A percentile compares a stretch with the other conserved stretches of the same genome.
These are phyloP conservation scores for Clostera curtula DNA, from an alignment of 2,888 invertebrate genomes.

Conservation along the genomic window DNA sequence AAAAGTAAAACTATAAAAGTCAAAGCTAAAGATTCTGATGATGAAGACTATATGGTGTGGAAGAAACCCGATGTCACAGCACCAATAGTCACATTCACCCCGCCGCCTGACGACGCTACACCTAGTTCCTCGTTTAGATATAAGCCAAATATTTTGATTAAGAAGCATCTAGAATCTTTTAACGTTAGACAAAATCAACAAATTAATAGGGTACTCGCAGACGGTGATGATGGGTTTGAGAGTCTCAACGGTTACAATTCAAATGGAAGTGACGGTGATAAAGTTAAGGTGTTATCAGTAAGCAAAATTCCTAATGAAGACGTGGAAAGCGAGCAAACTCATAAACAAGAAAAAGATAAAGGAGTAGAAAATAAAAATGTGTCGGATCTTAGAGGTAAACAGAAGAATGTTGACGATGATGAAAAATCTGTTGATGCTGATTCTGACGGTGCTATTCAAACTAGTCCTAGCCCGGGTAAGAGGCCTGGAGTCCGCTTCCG, in stretches of 20 bases:
- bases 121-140: conserved; percentile 45
- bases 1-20: conserved; percentile 46
- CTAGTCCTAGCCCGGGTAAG: conserved; percentile 45
- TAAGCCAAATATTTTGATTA: conserved; percentile 55
- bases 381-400: no score
- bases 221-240: conserved; percentile 89
- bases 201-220: conserved; percentile 46
- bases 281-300: conserved; percentile 22
- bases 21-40: conserved; percentile 67
- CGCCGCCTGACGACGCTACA: conserved; percentile 50
- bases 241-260: conserved; percentile 89
- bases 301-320: conserved; percentile 28
- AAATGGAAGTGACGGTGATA: conserved; percentile 75
- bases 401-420: conserved; percentile 50
- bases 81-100: conserved; percentile 64
- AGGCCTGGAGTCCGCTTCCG: conserved; percentile 56
- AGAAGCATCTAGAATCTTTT: conserved; percentile 62
- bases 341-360: conserved; percentile 7
- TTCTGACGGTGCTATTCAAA: conserved; percentile 47
- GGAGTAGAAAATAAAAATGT: no score
- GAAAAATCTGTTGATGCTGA: conserved; percentile 51
- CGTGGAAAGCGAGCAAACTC: conserved; percentile 13
- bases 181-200: conserved; percentile 48
- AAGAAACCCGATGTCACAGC: conserved; percentile 53
- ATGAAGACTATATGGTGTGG: conserved; percentile 68